These are phyloP conservation scores for Plumapathes pennacea DNA, from an alignment of 92 coral and sea anemone species.

Conservation along the genomic window DNA sequence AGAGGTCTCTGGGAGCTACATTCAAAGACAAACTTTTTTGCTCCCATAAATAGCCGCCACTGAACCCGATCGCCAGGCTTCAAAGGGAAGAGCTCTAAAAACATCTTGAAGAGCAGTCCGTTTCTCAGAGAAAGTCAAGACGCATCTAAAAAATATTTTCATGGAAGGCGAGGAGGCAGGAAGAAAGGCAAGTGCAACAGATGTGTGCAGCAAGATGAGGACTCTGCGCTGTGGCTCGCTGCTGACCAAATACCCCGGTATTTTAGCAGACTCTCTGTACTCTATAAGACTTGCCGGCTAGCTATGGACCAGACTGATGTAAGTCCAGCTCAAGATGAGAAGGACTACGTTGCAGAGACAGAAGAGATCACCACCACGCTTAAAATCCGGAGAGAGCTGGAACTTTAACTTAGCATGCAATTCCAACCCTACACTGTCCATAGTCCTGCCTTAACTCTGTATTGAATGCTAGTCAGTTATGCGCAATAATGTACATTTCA, in stretches of 20 bases:
- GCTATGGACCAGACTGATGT: too few relatives aligned
- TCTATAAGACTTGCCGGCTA: slow-evolving; percentile 17
- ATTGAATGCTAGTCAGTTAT: too few relatives aligned
- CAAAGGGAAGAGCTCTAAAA: slow-evolving; percentile 27
- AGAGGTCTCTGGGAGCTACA: too few relatives aligned
- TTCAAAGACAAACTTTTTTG: too few relatives aligned
- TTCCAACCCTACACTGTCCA: too few relatives aligned
- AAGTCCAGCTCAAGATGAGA: too few relatives aligned
- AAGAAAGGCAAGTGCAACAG: slow-evolving; percentile 31
- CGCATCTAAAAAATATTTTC: slow-evolving; percentile 25
- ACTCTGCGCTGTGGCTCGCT: slow-evolving; percentile 32
- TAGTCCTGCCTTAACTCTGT: too few relatives aligned
- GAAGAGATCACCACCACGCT: too few relatives aligned
- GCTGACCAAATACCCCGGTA: slow-evolving; percentile 36
- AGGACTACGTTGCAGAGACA: too few relatives aligned
- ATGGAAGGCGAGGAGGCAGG: slow-evolving; percentile 53
- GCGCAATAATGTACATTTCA: too few relatives aligned
- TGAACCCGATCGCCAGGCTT: background rate
- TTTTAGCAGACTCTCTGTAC: slow-evolving; percentile 28
- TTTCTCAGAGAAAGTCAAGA: slow-evolving; percentile 26
- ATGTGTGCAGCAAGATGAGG: slow-evolving; percentile 23
- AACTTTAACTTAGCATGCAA: too few relatives aligned
- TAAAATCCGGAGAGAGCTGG: too few relatives aligned
- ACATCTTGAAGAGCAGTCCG: slow-evolving; percentile 17
- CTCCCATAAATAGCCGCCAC: slow-evolving; percentile 11